Evolutionary conservation across 2,888 invertebrate species (phyloP).

Genomic region (Arge pagana): DNA sequence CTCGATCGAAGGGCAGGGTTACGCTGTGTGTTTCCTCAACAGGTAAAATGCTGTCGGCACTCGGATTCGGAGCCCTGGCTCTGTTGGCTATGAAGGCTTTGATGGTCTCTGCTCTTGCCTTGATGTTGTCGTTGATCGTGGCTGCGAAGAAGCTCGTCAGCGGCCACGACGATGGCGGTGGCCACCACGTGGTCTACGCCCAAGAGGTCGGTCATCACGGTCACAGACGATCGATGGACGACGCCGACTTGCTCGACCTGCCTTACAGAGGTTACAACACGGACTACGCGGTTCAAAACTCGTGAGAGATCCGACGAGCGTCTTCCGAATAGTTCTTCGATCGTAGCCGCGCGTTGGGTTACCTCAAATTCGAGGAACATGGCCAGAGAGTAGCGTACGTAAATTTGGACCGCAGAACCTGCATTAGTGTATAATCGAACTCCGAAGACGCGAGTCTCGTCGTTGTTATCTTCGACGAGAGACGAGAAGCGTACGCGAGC

Average conservation of each 20-base stretch:
- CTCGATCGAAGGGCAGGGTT: too few species aligned
- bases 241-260: constrained; percentile 53
- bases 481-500: too few species aligned
- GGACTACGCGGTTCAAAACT: constrained; percentile 31
- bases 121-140: constrained; percentile 76
- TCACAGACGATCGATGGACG: constrained; percentile 58
- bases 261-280: constrained; percentile 58
- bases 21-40: constrained; percentile 19
- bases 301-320: too few species aligned
- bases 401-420: too few species aligned
- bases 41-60: constrained; percentile 73
- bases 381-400: too few species aligned
- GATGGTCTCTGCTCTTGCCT: constrained; percentile 72
- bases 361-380: too few species aligned
- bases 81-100: constrained; percentile 79
- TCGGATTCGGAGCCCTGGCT: constrained; percentile 76
- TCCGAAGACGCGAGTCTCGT: too few species aligned
- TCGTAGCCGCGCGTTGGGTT: too few species aligned
- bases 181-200: constrained; percentile 63
- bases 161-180: constrained; percentile 63
- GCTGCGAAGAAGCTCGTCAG: constrained; percentile 74
- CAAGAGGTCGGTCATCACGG: constrained; percentile 64
- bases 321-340: too few species aligned
- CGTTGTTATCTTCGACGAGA: too few species aligned
- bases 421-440: too few species aligned